These are phyloP conservation scores for Pipistrellus pygmaeus DNA, from an alignment of 2,797 vertebrate species.

Conservation along the genomic window DNA sequence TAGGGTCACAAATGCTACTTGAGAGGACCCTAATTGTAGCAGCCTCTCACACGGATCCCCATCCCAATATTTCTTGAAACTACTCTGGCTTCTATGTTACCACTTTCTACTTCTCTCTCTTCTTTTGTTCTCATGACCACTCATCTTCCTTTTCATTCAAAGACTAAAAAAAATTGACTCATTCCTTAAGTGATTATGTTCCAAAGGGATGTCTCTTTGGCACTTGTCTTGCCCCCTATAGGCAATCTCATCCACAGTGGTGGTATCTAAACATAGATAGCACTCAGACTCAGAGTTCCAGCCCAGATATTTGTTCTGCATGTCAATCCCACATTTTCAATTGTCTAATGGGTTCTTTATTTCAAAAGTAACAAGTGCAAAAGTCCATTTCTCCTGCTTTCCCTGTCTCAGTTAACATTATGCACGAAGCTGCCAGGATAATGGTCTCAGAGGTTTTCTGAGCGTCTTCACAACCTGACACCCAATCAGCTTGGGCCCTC, in stretches of 20 bases:
- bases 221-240: neutral
- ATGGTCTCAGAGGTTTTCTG: neutral
- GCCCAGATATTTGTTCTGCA: neutral
- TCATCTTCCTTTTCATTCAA: neutral
- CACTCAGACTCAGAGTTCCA: neutral
- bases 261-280: neutral
- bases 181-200: neutral
- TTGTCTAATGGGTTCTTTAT: neutral
- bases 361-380: neutral
- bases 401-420: neutral
- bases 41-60: neutral
- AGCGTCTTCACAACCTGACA: neutral
- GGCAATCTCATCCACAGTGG: neutral
- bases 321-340: neutral
- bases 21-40: neutral
- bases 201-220: neutral
- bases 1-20: neutral
- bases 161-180: neutral
- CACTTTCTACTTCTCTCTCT: neutral
- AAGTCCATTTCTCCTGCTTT: neutral
- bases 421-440: neutral
- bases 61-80: neutral
- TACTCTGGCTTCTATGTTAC: neutral
- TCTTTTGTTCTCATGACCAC: neutral
- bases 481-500: neutral